Conservation (phyloP, 2,888 invertebrate genomes). For the Cheilosia vulpina region DNA sequence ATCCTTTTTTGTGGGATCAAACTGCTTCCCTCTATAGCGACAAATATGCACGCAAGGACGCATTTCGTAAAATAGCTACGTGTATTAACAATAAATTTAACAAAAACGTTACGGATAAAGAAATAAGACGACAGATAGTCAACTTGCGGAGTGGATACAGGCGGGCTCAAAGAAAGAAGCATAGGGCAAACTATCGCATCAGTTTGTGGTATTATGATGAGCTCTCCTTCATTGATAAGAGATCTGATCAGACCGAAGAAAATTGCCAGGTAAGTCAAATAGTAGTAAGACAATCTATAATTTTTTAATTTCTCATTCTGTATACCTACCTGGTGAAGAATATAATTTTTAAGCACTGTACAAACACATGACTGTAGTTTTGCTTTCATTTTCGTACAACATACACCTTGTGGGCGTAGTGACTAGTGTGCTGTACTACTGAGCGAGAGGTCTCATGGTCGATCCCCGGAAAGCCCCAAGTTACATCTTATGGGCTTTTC, state of each 20-base stretch:
- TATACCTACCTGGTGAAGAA: too few relatives aligned
- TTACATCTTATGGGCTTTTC: too few relatives aligned
- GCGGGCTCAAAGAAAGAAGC: constrained; percentile 24
- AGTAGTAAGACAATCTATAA: not conserved
- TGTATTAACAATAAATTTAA: constrained; percentile 51
- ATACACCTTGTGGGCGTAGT: too few relatives aligned
- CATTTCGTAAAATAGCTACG: constrained; percentile 42
- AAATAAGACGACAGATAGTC: constrained; percentile 51
- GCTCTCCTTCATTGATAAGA: constrained; percentile 52
- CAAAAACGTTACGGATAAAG: constrained; percentile 57
- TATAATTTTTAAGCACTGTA: too few relatives aligned
- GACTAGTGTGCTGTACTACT: too few relatives aligned
- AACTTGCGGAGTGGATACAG: constrained; percentile 59
- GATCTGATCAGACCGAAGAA: constrained; percentile 33
- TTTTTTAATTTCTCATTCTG: too few relatives aligned
- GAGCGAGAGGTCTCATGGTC: too few relatives aligned
- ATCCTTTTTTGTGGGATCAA: constrained; percentile 64
- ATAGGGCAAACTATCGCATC: constrained; percentile 33
- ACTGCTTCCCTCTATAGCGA: constrained; percentile 43
- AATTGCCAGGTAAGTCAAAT: constrained; percentile 14
- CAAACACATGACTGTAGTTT: too few relatives aligned
- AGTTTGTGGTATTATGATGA: constrained; percentile 62
- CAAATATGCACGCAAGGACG: constrained; percentile 57
- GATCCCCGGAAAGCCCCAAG: too few relatives aligned
- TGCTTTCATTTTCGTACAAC: too few relatives aligned